These are phyloP conservation scores for Drosophila flavopinicola DNA, from an alignment of 2,888 invertebrate genomes.

Conservation along the genomic window DNA sequence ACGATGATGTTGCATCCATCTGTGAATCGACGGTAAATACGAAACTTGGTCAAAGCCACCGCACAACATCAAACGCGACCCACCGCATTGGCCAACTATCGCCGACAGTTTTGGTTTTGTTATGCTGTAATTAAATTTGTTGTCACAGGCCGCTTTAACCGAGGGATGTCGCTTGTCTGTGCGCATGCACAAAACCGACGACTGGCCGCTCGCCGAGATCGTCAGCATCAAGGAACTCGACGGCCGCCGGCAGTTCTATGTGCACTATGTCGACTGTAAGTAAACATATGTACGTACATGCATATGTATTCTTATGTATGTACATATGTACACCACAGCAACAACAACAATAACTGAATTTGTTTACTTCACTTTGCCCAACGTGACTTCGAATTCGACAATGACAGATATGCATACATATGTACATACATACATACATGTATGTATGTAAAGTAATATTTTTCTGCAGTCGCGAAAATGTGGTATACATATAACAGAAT, in stretches of 20 bases:
- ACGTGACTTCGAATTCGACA: too few species aligned
- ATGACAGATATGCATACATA: too few species aligned
- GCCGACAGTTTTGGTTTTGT: neutral
- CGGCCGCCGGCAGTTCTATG: conserved; percentile 91
- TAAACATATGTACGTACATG: conserved; percentile 67
- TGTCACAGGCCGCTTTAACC: conserved; percentile 90
- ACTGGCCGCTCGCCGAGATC: conserved; percentile 98
- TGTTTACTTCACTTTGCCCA: neutral
- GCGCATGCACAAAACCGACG: conserved; percentile 95
- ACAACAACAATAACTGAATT: too few species aligned
- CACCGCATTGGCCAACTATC: too few species aligned
- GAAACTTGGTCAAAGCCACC: too few species aligned
- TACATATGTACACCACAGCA: too few species aligned
- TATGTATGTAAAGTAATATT: too few species aligned
- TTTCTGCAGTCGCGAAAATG: too few species aligned
- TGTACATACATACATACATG: too few species aligned
- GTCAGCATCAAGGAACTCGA: conserved; percentile 96
- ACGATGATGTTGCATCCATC: conserved; percentile 88
- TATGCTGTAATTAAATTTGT: neutral
- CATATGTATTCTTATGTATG: too few species aligned
- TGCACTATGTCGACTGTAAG: conserved; percentile 99
- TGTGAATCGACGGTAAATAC: conserved; percentile 93
- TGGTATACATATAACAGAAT: too few species aligned
- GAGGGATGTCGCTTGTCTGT: conserved; percentile 99
- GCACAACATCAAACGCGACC: too few species aligned